Conservation (phyloP, 2,113 vertebrate species). For the Elgaria multicarinata region DNA sequence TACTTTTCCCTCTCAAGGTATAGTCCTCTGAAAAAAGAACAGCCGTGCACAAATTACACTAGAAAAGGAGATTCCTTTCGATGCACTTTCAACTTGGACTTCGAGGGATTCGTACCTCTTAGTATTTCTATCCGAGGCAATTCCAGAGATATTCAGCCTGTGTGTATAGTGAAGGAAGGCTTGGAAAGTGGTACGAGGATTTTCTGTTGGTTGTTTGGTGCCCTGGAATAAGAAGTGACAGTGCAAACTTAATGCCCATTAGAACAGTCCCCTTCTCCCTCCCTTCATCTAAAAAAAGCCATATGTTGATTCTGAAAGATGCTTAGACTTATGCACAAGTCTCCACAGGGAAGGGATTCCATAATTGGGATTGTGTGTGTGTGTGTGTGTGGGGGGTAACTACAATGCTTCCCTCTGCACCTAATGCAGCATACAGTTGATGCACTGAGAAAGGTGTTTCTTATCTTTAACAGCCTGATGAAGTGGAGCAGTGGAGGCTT, state of each 20-base stretch:
- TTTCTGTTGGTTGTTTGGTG: neutral
- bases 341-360: neutral
- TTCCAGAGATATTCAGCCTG: slow-evolving; percentile 52
- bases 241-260: neutral
- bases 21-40: neutral
- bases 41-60: slow-evolving; percentile 50
- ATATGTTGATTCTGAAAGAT: neutral
- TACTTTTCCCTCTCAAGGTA: slow-evolving; percentile 47
- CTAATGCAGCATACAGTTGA: too few species aligned
- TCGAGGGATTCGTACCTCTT: neutral
- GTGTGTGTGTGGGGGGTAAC: too few species aligned
- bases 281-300: neutral
- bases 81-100: slow-evolving; percentile 47
- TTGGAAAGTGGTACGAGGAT: slow-evolving; percentile 58
- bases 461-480: neutral
- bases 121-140: slow-evolving; percentile 50
- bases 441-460: too few species aligned
- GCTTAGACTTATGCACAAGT: neutral
- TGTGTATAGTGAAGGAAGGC: slow-evolving; percentile 55
- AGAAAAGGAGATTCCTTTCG: slow-evolving; percentile 16
- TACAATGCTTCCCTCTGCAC: neutral
- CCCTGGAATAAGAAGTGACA: neutral
- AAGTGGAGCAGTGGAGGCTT: neutral
- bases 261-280: neutral
- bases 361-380: too few species aligned